A percentile compares a stretch with the other conserved stretches of the same genome.
Evolutionary conservation across 2,888 invertebrate species (phyloP).

Genomic region (Oxytorus armatus): DNA sequence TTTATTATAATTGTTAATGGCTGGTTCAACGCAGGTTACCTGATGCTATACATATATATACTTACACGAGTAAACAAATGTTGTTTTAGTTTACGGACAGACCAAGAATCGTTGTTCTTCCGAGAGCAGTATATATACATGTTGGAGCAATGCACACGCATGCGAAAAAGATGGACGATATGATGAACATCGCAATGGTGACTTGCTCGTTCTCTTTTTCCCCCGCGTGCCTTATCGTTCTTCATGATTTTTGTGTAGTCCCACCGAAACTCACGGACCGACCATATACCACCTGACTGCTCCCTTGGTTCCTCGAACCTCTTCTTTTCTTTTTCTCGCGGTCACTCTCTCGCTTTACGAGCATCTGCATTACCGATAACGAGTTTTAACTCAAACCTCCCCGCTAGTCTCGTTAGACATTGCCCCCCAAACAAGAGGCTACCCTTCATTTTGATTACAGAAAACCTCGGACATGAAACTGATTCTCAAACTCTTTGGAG

Average conservation of each 20-base stretch:
- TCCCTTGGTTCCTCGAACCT: conserved; percentile 61
- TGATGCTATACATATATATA: background rate
- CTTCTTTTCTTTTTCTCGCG: conserved; percentile 11
- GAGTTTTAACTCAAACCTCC: no score
- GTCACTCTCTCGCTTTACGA: conserved; percentile 57
- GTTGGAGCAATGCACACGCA: background rate
- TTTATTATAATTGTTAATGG: conserved; percentile 82
- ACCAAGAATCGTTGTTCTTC: conserved; percentile 36
- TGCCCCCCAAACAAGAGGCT: no score
- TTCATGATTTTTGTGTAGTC: conserved; percentile 67
- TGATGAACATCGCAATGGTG: conserved; percentile 2
- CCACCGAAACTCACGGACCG: conserved; percentile 69
- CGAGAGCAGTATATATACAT: background rate
- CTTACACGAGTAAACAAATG: background rate
- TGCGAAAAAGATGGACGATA: conserved; percentile 18
- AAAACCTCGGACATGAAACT: no score
- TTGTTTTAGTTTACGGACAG: conserved; percentile 39
- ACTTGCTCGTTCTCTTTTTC: conserved; percentile 2
- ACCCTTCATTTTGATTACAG: no score
- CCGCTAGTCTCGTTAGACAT: no score
- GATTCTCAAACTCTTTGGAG: no score
- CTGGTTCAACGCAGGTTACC: conserved; percentile 69
- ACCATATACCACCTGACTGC: conserved; percentile 62
- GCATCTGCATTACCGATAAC: conserved; percentile 64
- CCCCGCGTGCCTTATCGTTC: conserved; percentile 69